Evolutionary conservation across 1,140 invertebrate genomes (phyloP).

Genomic region (Drosophila pallidifrons): DNA sequence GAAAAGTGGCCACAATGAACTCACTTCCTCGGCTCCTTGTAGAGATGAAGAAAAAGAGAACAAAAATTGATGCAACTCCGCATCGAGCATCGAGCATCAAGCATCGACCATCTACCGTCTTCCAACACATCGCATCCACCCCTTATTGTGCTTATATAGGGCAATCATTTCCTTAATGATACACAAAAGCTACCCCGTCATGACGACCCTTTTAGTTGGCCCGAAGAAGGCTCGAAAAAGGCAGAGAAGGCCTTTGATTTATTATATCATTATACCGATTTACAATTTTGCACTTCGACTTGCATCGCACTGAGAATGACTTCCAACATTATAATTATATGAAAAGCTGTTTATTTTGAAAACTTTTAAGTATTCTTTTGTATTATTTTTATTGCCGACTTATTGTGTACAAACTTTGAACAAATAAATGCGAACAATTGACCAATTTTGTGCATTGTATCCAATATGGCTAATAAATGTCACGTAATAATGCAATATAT

Average conservation of each 20-base stretch:
- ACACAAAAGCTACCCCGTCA: constrained; percentile 54
- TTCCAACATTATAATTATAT: constrained; percentile 31
- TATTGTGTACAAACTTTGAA: constrained; percentile 7
- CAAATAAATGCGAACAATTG: constrained; percentile 12
- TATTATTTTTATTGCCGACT: constrained; percentile 19
- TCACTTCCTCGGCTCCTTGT: not conserved
- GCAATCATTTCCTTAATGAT: constrained; percentile 68
- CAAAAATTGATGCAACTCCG: constrained; percentile 5
- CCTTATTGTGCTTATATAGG: constrained; percentile 59
- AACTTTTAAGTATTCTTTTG: constrained; percentile 13
- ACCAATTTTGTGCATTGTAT: constrained; percentile 13
- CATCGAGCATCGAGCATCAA: too few relatives aligned
- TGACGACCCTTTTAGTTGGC: constrained; percentile 64
- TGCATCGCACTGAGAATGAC: constrained; percentile 45
- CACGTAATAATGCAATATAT: not conserved
- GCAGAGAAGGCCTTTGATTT: constrained; percentile 57
- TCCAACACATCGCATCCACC: constrained; percentile 56
- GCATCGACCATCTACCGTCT: not conserved
- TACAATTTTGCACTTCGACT: constrained; percentile 53
- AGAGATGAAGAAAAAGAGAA: not conserved
- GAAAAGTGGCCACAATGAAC: constrained; percentile 27
- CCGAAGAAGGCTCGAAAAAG: constrained; percentile 3
- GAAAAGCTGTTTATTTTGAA: constrained; percentile 37
- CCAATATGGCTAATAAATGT: constrained; percentile 7
- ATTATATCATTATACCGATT: constrained; percentile 65